These are phyloP conservation scores for Cebidichthys violaceus DNA, from an alignment of 2,113 vertebrate genomes.

Conservation along the genomic window DNA sequence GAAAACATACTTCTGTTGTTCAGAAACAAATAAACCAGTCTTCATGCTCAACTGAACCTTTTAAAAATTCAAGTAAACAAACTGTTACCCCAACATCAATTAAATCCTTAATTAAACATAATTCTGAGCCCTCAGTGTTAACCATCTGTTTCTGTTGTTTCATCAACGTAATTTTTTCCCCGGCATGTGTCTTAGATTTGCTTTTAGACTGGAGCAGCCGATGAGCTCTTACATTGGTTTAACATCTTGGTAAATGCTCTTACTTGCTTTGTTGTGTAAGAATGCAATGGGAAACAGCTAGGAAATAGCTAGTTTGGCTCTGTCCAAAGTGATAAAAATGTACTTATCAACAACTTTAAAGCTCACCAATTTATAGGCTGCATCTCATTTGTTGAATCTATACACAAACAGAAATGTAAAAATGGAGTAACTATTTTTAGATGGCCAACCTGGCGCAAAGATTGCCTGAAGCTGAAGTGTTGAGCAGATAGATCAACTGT, in stretches of 20 bases:
- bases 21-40: too few relatives aligned
- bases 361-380: background rate
- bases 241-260: too few relatives aligned
- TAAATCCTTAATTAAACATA: too few relatives aligned
- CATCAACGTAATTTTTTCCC: background rate
- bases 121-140: too few relatives aligned
- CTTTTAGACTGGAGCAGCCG: too few relatives aligned
- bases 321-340: too few relatives aligned
- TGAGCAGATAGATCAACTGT: background rate
- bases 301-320: too few relatives aligned
- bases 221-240: too few relatives aligned
- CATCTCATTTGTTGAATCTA: background rate
- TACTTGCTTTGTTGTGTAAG: too few relatives aligned
- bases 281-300: too few relatives aligned
- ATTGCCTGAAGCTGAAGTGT: too few relatives aligned
- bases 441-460: background rate
- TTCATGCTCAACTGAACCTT: background rate
- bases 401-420: background rate
- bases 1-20: conserved; percentile 10
- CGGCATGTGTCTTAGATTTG: background rate
- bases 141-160: background rate
- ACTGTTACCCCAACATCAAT: background rate
- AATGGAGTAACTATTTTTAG: background rate
- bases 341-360: background rate
- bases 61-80: background rate